Base-by-base conservation (phyloP, 2,888 invertebrate species). In the Palloptera scutellata region DNA sequence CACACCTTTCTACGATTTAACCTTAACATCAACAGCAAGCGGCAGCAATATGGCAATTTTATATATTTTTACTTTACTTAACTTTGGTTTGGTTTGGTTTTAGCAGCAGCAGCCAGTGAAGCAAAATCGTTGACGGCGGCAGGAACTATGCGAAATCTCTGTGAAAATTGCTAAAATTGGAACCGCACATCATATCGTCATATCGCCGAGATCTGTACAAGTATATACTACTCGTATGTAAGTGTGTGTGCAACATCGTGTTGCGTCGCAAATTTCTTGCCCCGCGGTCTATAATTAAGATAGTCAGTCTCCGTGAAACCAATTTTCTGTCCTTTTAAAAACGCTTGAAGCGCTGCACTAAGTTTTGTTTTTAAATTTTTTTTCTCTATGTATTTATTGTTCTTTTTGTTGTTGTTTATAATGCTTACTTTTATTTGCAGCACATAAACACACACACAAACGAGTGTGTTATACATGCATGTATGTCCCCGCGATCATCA, bases 301-400 rank as follows among this genome's bases (percentile, higher is more conserved):
- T 76, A 75, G 76, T 74, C 75, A 71, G 76, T 72, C 72, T 72
- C 76, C 74, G 73, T 75, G 76, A 76, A 76, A 76, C 76, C 76
- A 75, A 76, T 76, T 75, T 75, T 76, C 76, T 75, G 76, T 75
- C 76, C 73, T 74, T 75, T 76, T 72, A 71, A 73, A 72, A 71
- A 63, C 65, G 75, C 74, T 74, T 67, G 67, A 72, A 73, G 73
- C 30, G 30, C 30, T 30, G 30, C 30, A 30, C 3, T 30, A 30
- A 30, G 30, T 30, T 30, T 30, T 30, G 30, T 6, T 30, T 30
- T 30, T 30, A 4, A 4, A 30, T 30, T 30, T 30, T 30, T 30
- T 4, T 48, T 15, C 4, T 15, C 51, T 53, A 52, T 52, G n/a
- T 52, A n/a, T 52, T 52, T 19, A 9, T 3, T 17, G 19, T 53